A percentile compares a stretch with the other conserved stretches of the same genome.
Conservation (phyloP, 2,797 vertebrate genomes). For the Kryptolebias ocellatus region DNA sequence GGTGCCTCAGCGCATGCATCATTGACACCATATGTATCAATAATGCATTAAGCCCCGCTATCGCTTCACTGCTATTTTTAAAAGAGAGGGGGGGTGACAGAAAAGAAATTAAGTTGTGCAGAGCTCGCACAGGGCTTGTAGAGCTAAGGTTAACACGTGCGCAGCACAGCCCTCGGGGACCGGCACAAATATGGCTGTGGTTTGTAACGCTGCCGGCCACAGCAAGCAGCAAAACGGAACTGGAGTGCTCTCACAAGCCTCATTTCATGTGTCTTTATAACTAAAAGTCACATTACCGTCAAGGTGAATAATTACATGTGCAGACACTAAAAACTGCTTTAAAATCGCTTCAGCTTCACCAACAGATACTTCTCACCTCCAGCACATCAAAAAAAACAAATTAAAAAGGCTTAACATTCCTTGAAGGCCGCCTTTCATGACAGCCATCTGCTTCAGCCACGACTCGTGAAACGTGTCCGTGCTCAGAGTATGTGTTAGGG, state of each 20-base stretch:
- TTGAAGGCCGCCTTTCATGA: background rate
- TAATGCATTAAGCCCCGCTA: constrained; percentile 70
- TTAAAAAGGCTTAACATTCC: too few relatives aligned
- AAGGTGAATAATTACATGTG: constrained; percentile 44
- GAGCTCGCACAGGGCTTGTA: constrained; percentile 32
- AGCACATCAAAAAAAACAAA: too few relatives aligned
- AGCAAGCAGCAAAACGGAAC: constrained; percentile 3
- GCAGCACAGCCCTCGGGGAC: constrained; percentile 33
- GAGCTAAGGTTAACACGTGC: constrained; percentile 41
- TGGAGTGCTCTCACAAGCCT: background rate
- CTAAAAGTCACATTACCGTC: constrained; percentile 42
- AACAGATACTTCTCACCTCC: constrained; percentile 45
- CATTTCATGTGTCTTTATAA: constrained; percentile 28
- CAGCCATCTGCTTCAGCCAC: too few relatives aligned
- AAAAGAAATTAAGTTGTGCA: constrained; percentile 52
- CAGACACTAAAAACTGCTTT: constrained; percentile 39
- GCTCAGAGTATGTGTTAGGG: too few relatives aligned
- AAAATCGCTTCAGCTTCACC: constrained; percentile 48
- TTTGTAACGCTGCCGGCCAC: constrained; percentile 6
- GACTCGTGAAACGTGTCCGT: too few relatives aligned
- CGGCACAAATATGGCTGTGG: background rate
- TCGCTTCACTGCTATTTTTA: constrained; percentile 65
- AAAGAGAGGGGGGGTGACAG: constrained; percentile 34
- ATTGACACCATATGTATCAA: constrained; percentile 68
- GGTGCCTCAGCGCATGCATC: constrained; percentile 62